Evolutionary conservation across 35 echinoderm and acorn worm genomes (phyloP).

Genomic region (Apostichopus parvimensis): DNA sequence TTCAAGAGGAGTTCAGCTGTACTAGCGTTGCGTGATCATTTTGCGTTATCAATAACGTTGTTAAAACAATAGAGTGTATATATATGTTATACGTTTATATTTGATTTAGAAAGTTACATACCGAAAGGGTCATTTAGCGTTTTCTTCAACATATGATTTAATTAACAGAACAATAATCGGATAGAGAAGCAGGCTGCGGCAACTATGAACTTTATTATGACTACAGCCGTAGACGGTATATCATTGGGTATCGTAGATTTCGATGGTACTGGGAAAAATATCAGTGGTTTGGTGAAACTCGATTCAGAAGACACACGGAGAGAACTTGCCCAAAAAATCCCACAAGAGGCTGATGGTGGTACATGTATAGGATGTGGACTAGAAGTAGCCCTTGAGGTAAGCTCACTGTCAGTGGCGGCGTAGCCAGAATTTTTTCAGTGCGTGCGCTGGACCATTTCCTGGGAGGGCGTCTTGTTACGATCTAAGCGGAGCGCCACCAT

Average conservation of each 20-base stretch:
- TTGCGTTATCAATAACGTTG: no score
- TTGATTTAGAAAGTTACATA: no score
- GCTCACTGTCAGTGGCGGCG: no score
- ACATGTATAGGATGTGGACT: slow-evolving; percentile 52
- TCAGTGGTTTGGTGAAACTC: background rate
- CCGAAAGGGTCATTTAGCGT: background rate
- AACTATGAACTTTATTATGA: slow-evolving; percentile 25
- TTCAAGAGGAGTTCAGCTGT: no score
- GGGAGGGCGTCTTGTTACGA: no score
- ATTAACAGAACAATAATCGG: background rate
- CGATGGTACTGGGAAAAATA: background rate
- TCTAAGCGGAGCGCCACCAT: no score
- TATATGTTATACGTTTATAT: no score
- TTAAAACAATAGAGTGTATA: no score
- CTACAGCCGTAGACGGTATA: slow-evolving; percentile 14
- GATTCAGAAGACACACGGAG: slow-evolving; percentile 2
- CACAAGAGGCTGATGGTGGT: background rate
- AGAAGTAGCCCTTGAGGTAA: slow-evolving; percentile 10
- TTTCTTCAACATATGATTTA: background rate
- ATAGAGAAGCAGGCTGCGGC: slow-evolving; percentile 11
- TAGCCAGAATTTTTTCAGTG: no score
- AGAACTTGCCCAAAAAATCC: background rate
- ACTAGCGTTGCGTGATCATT: no score
- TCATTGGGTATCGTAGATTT: slow-evolving; percentile 29
- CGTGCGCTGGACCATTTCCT: no score